These are phyloP conservation scores for Heliothis subflexa DNA, from an alignment of 1,140 invertebrate genomes.

Conservation along the genomic window DNA sequence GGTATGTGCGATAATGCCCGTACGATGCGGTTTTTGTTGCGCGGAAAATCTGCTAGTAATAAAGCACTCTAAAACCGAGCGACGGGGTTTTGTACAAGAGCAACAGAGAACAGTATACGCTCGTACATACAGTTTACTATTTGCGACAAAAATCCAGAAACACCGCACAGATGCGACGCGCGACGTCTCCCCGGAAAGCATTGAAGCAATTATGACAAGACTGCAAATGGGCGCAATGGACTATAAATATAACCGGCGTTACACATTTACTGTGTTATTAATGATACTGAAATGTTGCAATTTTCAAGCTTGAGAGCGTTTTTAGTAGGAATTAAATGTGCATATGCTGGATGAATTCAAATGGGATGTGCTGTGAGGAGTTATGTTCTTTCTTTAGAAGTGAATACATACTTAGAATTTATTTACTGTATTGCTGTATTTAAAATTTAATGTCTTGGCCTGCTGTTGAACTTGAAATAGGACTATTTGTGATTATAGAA, in stretches of 20 bases:
- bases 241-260: conserved; percentile 54
- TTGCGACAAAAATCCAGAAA: neutral
- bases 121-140: no score
- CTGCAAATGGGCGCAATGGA: conserved; percentile 50
- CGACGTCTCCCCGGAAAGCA: conserved; percentile 10
- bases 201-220: conserved; percentile 54
- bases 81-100: no score
- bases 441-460: no score
- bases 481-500: no score
- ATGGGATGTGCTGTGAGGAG: neutral
- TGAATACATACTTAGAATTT: no score
- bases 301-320: neutral
- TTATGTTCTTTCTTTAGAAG: neutral
- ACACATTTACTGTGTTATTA: conserved; percentile 18
- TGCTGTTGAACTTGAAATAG: no score
- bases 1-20: no score
- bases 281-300: conserved; percentile 14
- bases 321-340: neutral
- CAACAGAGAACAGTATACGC: no score
- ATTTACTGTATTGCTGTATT: no score
- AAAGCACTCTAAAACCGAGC: no score
- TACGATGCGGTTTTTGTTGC: no score
- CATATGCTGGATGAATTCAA: neutral
- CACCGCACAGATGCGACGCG: neutral
- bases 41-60: no score